Evolutionary conservation across 2,797 vertebrate species (phyloP).

Genomic region (Huso huso): DNA sequence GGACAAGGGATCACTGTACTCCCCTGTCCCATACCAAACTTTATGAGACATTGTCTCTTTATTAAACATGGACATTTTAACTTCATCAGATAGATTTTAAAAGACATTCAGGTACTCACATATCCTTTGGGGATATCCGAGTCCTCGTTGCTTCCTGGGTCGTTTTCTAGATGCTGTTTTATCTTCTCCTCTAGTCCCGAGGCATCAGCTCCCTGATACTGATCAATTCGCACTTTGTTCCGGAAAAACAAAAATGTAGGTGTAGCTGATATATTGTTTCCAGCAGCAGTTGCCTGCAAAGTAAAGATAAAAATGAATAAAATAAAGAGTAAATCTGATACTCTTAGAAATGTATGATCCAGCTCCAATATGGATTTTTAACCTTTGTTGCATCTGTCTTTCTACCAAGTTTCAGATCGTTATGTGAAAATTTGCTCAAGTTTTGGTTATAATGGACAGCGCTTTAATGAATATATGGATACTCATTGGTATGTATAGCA

Average conservation of each 20-base stretch:
- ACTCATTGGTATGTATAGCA: too few species aligned
- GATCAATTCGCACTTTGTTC: constrained; percentile 88
- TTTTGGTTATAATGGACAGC: too few species aligned
- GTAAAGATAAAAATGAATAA: background rate
- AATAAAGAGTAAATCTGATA: background rate
- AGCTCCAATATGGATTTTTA: background rate
- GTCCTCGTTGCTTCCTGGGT: constrained; percentile 83
- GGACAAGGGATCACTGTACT: too few species aligned
- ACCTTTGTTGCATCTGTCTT: too few species aligned
- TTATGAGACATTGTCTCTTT: too few species aligned
- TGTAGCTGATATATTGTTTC: constrained; percentile 92
- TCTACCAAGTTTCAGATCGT: too few species aligned
- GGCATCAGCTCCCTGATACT: constrained; percentile 85
- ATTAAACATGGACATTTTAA: too few species aligned
- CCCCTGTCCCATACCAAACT: too few species aligned
- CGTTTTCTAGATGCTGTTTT: constrained; percentile 92
- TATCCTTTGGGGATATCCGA: constrained; percentile 95
- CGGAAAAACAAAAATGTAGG: constrained; percentile 94
- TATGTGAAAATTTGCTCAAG: too few species aligned
- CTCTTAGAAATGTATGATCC: background rate
- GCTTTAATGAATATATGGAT: too few species aligned
- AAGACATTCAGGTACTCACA: constrained; percentile 52
- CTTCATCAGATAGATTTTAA: too few species aligned
- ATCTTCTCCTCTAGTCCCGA: constrained; percentile 89
- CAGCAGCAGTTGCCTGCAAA: constrained; percentile 78